phyloP scores from a whole-genome alignment of 2,797 vertebrate genomes.

The Ceryle rudis region DNA sequence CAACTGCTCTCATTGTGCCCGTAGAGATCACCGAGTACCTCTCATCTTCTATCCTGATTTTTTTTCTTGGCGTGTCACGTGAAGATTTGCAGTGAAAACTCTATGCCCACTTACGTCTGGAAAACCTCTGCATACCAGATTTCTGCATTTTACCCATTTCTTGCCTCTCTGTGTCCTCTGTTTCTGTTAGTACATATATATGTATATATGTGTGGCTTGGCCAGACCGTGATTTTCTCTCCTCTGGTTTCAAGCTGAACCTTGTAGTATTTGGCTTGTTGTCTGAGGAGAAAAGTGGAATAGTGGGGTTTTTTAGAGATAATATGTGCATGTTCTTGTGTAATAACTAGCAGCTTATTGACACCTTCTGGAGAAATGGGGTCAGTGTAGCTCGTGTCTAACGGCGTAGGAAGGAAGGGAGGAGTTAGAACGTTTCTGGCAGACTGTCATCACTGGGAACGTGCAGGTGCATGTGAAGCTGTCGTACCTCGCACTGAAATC shows the following conservation, averaged over 20 bases:
- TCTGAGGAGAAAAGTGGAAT: background rate
- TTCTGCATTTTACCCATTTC: background rate
- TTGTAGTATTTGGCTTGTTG: rapidly evolving
- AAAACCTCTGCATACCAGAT: no score
- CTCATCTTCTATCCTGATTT: background rate
- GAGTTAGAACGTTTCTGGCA: background rate
- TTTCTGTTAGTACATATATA: rapidly evolving
- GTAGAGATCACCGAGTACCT: background rate
- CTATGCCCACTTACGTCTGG: background rate
- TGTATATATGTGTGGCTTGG: background rate
- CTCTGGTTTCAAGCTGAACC: background rate
- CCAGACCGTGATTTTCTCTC: background rate
- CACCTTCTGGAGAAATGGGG: background rate
- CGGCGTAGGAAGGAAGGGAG: background rate
- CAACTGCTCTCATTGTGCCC: background rate
- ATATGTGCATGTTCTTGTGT: rapidly evolving
- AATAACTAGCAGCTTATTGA: background rate
- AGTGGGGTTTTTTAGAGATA: rapidly evolving
- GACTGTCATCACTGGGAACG: background rate
- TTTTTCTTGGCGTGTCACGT: background rate
- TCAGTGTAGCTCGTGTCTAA: background rate
- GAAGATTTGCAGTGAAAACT: background rate
- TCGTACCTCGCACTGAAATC: background rate
- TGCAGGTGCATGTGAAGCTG: no score
- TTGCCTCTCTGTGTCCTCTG: rapidly evolving